Evolutionary conservation across 2,888 invertebrate genomes (phyloP), one percentile per base, ranked within the genome.

Genomic region (Drosophila anceps): DNA sequence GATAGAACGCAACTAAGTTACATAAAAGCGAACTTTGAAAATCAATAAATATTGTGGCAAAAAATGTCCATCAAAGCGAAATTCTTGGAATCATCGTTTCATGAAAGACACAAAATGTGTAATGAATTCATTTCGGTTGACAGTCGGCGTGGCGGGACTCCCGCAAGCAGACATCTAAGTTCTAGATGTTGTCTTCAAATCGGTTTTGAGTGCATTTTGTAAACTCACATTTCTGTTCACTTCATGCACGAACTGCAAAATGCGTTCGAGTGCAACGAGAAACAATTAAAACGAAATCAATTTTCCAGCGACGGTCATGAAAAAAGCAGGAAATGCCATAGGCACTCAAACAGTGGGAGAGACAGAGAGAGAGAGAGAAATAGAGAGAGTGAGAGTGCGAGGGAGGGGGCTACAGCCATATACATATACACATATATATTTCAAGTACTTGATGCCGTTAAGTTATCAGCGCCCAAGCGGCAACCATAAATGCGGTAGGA

Each of bases 201-300:
- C 12, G 70, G 46, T 43, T 57, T 58, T 46, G 10, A 73, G 59
- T 65, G 31, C 62, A 63, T 66, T 74, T 69, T 27, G 48, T 60
- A 71, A 33, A 51, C 61, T 76, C 65, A 44, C 15, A 68, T 79
- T 67, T 57, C 61, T 55, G 46, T 20, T 29, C 51, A 54, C 70
- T 78, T 80, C 80, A 82, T 82, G 82, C 78, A 82, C 76, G 75
- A 82, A 76, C 71, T 79, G 79, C 70, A 76, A 71, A 81, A 73
- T 62, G 81, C 75, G 63, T 57, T 83, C 82, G 59, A 83, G 73
- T 81, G 81, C 75, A 83, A 69, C 83, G 79, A 76, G 44, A 81
- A 82, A 75, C 79, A 82, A 83, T 83, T 83, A 82, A 82, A 81
- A 59, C 58, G 54, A 76, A 83, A 83, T 76, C 78, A 81, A 78